phyloP scores from a whole-genome alignment of 2,888 invertebrate genomes.

The Andrena camellia region DNA sequence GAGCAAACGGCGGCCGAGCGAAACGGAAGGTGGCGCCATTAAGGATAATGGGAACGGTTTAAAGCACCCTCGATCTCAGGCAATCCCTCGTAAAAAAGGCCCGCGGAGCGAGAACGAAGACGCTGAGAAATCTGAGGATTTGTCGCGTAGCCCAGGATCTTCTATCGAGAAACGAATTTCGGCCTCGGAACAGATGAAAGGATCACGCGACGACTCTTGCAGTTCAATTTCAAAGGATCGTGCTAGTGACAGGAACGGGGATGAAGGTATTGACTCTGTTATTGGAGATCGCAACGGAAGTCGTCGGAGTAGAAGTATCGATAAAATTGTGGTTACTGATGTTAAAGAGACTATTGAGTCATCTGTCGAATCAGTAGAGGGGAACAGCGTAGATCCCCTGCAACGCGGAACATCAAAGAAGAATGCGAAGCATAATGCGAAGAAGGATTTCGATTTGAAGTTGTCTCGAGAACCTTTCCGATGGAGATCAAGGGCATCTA shows the following conservation, averaged over 20 bases:
- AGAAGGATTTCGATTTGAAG: slow-evolving; percentile 74
- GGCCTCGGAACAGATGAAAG: background rate
- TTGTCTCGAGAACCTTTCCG: slow-evolving; percentile 64
- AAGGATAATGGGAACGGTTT: slow-evolving; percentile 58
- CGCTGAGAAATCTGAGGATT: slow-evolving; percentile 34
- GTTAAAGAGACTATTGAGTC: background rate
- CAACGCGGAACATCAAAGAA: background rate
- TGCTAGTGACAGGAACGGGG: no score
- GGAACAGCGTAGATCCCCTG: background rate
- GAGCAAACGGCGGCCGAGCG: slow-evolving; percentile 2
- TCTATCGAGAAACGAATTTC: slow-evolving; percentile 3
- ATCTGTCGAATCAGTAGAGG: background rate
- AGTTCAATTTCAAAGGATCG: background rate
- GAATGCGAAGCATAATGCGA: slow-evolving; percentile 53
- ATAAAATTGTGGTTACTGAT: background rate
- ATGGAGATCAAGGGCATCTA: slow-evolving; percentile 58
- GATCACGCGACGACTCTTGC: background rate
- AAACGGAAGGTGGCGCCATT: slow-evolving; percentile 46
- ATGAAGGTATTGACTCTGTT: background rate
- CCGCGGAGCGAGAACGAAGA: background rate
- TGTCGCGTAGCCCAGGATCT: background rate
- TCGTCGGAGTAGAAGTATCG: background rate
- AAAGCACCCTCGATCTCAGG: slow-evolving; percentile 41
- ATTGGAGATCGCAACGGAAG: no score
- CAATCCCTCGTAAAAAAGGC: slow-evolving; percentile 29